Evolutionary conservation across 30 jellyfish, hydroid and myxozoan genomes (phyloP).

Genomic region (Cassiopea xamachana): DNA sequence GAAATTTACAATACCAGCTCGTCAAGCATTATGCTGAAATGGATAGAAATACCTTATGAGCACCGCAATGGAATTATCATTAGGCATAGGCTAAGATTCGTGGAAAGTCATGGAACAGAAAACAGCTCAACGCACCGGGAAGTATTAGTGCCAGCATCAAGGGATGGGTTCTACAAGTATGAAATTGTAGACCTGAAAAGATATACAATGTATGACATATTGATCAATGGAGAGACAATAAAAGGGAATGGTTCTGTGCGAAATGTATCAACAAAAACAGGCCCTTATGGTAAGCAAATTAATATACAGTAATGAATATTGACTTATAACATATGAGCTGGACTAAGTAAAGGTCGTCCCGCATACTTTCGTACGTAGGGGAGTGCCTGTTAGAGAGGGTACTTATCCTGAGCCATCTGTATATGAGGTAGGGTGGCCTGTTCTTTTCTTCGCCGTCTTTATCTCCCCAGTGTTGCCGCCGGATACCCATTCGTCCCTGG

Average conservation of each 20-base stretch:
- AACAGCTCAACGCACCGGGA: background rate
- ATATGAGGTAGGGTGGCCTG: too few species aligned
- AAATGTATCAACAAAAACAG: conserved; percentile 15
- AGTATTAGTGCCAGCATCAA: conserved; percentile 7
- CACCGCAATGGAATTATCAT: conserved; percentile 42
- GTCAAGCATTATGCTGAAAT: conserved; percentile 26
- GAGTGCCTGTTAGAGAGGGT: too few species aligned
- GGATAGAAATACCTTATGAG: conserved; percentile 34
- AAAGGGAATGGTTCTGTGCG: conserved; percentile 9
- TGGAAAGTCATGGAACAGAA: background rate
- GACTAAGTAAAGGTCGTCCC: background rate
- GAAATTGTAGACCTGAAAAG: conserved; percentile 24
- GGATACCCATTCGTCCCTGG: too few species aligned
- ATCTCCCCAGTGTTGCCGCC: too few species aligned
- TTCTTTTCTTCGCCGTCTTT: too few species aligned
- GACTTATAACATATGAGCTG: background rate
- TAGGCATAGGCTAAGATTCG: conserved; percentile 20
- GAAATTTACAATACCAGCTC: conserved; percentile 43
- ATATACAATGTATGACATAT: conserved; percentile 14
- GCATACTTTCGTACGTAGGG: too few species aligned
- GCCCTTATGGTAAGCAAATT: conserved; percentile 20
- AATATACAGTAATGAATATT: background rate
- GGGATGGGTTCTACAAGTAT: conserved; percentile 12
- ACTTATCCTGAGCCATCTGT: too few species aligned
- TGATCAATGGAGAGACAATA: conserved; percentile 1